These are phyloP conservation scores for Ecdyonurus torrentis DNA, from an alignment of 2,888 invertebrate species.

Conservation along the genomic window DNA sequence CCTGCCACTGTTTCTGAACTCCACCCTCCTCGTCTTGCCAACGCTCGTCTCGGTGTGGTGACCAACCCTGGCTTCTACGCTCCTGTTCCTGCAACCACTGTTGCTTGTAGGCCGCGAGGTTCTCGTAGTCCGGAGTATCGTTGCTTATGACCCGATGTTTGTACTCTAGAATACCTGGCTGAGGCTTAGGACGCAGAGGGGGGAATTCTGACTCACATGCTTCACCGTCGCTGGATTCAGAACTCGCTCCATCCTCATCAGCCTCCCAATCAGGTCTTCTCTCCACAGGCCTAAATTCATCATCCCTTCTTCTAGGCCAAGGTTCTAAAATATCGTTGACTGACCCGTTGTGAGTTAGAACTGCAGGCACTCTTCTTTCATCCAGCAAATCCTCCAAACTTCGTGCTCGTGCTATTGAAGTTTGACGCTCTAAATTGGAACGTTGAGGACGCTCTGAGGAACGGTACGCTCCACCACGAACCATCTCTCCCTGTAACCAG, in stretches of 20 bases:
- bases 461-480: constrained; percentile 20
- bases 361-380: constrained; percentile 4
- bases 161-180: neutral
- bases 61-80: neutral
- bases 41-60: neutral
- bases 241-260: constrained; percentile 29
- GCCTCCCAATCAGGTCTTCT: neutral
- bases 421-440: constrained; percentile 21
- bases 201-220: constrained; percentile 21
- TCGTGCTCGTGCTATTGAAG: constrained; percentile 21
- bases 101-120: constrained; percentile 18
- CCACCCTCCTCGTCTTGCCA: neutral
- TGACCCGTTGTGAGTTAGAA: constrained; percentile 10
- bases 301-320: neutral
- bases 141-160: neutral
- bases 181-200: neutral
- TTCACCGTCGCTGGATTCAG: constrained; percentile 35
- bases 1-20: neutral
- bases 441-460: constrained; percentile 34
- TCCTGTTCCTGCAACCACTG: constrained; percentile 3
- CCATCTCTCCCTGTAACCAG: constrained; percentile 47
- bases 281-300: neutral
- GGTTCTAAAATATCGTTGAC: constrained; percentile 8
- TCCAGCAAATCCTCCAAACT: constrained; percentile 12
- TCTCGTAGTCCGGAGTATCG: constrained; percentile 39